Percentiles rank a stretch among this genome's conserved stretches.
Evolutionary conservation across 2,113 vertebrate species (phyloP).

Genomic region (Lipotes vexillifer): DNA sequence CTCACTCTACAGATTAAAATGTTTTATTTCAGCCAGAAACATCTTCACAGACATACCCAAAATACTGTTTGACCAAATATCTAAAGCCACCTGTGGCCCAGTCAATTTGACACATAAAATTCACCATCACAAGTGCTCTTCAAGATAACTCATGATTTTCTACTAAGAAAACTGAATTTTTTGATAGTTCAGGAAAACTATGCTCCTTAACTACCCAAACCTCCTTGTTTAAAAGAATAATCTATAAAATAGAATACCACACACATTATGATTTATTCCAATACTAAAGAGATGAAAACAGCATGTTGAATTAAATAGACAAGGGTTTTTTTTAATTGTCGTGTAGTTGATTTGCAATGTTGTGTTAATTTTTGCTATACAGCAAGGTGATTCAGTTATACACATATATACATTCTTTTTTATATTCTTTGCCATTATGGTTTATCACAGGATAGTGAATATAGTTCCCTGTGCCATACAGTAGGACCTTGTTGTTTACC

Average conservation of each 20-base stretch:
- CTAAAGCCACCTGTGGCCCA: not conserved
- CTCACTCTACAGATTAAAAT: no score
- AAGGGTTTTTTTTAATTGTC: not conserved
- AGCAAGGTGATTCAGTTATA: no score
- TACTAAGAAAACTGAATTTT: not conserved
- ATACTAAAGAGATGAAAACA: not conserved
- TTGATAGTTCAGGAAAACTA: not conserved
- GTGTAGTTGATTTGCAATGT: no score
- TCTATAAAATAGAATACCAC: not conserved
- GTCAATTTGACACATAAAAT: not conserved
- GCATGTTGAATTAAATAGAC: not conserved
- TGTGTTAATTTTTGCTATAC: no score
- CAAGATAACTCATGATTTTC: not conserved
- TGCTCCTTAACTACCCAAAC: not conserved
- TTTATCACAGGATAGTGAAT: no score
- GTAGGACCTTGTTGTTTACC: no score
- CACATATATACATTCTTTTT: no score
- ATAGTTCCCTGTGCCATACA: no score
- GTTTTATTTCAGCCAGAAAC: no score
- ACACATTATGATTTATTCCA: not conserved
- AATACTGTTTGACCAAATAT: not conserved
- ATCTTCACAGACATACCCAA: not conserved
- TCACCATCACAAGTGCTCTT: not conserved
- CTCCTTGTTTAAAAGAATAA: not conserved
- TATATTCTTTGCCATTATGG: no score